These are phyloP conservation scores for Athetis lepigone DNA, from an alignment of 2,888 invertebrate genomes.

Conservation along the genomic window DNA sequence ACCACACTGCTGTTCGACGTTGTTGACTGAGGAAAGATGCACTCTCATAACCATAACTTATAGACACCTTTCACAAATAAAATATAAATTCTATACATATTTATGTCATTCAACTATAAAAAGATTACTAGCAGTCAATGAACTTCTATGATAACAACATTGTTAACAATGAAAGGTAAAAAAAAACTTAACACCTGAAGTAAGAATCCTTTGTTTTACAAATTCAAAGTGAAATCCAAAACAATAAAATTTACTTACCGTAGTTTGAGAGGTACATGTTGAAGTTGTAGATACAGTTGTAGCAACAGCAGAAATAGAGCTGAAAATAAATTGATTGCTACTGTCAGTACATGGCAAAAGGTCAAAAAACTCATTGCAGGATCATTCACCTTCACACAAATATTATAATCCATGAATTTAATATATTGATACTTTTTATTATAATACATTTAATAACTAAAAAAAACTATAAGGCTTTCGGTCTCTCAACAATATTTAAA, in stretches of 20 bases:
- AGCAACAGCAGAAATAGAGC: constrained; percentile 84
- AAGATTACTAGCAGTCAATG: constrained; percentile 28
- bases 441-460: background rate
- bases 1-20: constrained; percentile 91
- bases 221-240: constrained; percentile 30
- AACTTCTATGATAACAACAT: constrained; percentile 36
- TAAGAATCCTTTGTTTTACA: constrained; percentile 39
- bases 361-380: constrained; percentile 42
- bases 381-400: constrained; percentile 29
- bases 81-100: background rate
- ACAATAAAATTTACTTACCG: constrained; percentile 76
- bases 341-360: constrained; percentile 41
- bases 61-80: background rate
- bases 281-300: constrained; percentile 85
- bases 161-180: constrained; percentile 18
- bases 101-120: constrained; percentile 11
- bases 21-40: constrained; percentile 80
- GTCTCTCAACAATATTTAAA: too few species aligned
- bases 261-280: constrained; percentile 88
- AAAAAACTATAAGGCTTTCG: too few species aligned
- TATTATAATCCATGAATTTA: background rate
- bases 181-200: constrained; percentile 26
- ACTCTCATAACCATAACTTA: too few species aligned
- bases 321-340: constrained; percentile 71
- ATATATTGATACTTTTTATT: background rate